Evolutionary conservation across 2,797 vertebrate genomes (phyloP), one percentile per base, ranked within the genome.

Genomic region (Cyclura pinguis): DNA sequence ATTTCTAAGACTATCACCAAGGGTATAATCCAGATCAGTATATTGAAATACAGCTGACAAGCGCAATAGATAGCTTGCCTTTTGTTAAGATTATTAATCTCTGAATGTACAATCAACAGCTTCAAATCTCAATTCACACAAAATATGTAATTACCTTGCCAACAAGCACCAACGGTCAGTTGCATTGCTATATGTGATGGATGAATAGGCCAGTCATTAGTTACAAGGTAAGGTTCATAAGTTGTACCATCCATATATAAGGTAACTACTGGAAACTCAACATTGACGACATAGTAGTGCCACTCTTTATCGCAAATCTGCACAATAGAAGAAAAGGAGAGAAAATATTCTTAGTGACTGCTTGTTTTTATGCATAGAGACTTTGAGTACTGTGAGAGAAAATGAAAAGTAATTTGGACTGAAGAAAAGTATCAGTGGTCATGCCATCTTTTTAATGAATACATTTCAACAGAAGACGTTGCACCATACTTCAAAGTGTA

Each of bases 231-330:
- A 10, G 99, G 99, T 92, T 99, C 98, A 1, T 98, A 99, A 0
- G 98, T 99, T 81, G 98, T 97, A 77, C 99, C 99, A 9, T 99
- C 99, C 97, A 99, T 99, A 87, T 99, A 99, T 50, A 99, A 97
- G 0, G 98, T 98, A 88, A 99, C 99, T 92, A 98, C 97, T 0
- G 99, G 99, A 94, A 99, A 99, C 95, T 99, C 99, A 82, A 99
- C 98, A 0, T 98, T 99, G 95, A 99, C 98, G 91, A 99, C 97
- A 1, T 99, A 99, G 97, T 99, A 99, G 96, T 99, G 99, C 99
- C 99, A 99, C 94, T 99, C 99, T 95, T 99, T 99, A 96, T 99
- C 99, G 92, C 99, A 99, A 94, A 99, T 99, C 99, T 99, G 97
- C 76, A 89, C 92, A 88, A 95, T 87, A 94, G 91, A 95, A 93